A percentile compares a stretch with the other conserved stretches of the same genome.
These are phyloP conservation scores for Beris morrisii DNA, from an alignment of 2,888 invertebrate species.

Conservation along the genomic window DNA sequence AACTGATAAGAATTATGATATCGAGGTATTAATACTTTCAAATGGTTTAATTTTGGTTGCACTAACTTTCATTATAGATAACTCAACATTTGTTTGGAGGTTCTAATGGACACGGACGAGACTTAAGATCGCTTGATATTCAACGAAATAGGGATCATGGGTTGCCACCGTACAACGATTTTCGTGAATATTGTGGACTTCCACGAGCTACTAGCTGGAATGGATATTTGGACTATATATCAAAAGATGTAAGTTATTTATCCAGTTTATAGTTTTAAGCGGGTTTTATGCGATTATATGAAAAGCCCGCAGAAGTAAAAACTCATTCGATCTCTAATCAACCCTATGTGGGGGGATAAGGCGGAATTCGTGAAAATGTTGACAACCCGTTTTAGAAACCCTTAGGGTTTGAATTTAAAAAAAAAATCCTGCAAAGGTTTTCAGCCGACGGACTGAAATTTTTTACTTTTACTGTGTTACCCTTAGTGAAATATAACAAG, in stretches of 20 bases:
- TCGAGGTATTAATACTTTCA: constrained; percentile 45
- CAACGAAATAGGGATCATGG: constrained; percentile 24
- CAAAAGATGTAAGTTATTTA: constrained; percentile 6
- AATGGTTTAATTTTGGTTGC: background rate
- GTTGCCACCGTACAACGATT: constrained; percentile 8
- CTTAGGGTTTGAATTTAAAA: too few species aligned
- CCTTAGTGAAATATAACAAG: too few species aligned
- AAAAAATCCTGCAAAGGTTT: background rate
- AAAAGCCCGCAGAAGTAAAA: too few species aligned
- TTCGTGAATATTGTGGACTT: constrained; percentile 8
- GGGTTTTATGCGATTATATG: too few species aligned
- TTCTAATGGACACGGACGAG: constrained; percentile 2
- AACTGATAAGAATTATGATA: constrained; percentile 75
- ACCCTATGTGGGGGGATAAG: too few species aligned
- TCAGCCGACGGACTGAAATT: background rate
- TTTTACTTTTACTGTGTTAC: too few species aligned
- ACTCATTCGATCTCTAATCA: too few species aligned
- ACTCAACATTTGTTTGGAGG: constrained; percentile 10
- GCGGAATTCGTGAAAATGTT: too few species aligned
- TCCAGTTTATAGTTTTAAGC: too few species aligned
- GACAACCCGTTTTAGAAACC: too few species aligned
- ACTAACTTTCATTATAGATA: background rate
- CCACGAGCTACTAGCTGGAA: background rate
- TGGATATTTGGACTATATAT: constrained; percentile 8
- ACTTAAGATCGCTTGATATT: constrained; percentile 13